A percentile compares a stretch with the other conserved stretches of the same genome.
Conservation (phyloP, 2,888 invertebrate genomes). For the Alloscopus bannaensis region DNA sequence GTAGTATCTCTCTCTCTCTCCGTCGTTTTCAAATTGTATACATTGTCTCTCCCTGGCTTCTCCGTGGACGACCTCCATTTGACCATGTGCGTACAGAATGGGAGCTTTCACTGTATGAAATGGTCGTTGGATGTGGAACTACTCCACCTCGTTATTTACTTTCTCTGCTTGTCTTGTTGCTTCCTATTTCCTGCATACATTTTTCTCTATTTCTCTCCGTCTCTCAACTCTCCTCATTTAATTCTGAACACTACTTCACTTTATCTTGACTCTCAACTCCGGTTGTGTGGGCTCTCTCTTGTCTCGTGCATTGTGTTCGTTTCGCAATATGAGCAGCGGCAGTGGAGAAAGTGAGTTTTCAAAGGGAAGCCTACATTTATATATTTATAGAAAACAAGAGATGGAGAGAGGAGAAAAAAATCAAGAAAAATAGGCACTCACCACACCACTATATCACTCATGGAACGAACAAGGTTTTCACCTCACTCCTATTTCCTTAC, state of each 20-base stretch:
- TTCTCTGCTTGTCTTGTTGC: slow-evolving; percentile 8
- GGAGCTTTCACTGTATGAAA: too few relatives aligned
- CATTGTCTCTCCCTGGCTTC: too few relatives aligned
- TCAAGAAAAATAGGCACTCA: slow-evolving; percentile 34
- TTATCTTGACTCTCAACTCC: background rate
- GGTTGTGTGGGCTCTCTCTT: background rate
- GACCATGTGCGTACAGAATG: background rate
- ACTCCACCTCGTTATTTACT: slow-evolving; percentile 29
- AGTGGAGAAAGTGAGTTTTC: slow-evolving; percentile 52
- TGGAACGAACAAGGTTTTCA: slow-evolving; percentile 38
- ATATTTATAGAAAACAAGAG: too few relatives aligned
- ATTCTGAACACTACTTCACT: slow-evolving; percentile 20
- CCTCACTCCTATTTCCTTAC: slow-evolving; percentile 54
- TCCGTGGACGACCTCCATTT: too few relatives aligned
- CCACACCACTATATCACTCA: slow-evolving; percentile 49
- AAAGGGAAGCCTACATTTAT: slow-evolving; percentile 41
- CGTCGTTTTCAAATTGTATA: too few relatives aligned
- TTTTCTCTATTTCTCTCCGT: slow-evolving; percentile 18
- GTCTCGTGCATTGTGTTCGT: slow-evolving; percentile 1
- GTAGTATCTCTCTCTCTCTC: background rate
- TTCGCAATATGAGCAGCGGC: background rate
- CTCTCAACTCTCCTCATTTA: slow-evolving; percentile 27
- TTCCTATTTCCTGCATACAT: slow-evolving; percentile 21
- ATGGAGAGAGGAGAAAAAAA: too few relatives aligned
- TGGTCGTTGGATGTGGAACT: too few relatives aligned